Evolutionary conservation across 2,113 vertebrate species (phyloP).

Genomic region (Isichthys henryi): DNA sequence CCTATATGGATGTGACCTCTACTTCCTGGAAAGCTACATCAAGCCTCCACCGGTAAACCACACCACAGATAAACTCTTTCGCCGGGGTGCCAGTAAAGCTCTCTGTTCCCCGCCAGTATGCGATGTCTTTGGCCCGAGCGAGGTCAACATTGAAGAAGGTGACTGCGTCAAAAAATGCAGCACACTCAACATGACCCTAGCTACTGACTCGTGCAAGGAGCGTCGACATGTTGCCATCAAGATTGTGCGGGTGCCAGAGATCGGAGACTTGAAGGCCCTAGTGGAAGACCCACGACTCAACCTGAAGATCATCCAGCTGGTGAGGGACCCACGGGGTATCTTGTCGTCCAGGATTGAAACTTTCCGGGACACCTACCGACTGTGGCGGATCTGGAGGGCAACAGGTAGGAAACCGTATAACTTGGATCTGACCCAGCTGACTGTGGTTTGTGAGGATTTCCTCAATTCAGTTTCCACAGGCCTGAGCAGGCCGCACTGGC

Average conservation of each 20-base stretch:
- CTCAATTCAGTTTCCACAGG: slow-evolving; percentile 83
- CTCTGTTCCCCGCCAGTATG: slow-evolving; percentile 86
- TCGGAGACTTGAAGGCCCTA: slow-evolving; percentile 79
- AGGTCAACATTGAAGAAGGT: slow-evolving; percentile 80
- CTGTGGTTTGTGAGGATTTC: slow-evolving; percentile 88
- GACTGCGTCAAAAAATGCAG: slow-evolving; percentile 87
- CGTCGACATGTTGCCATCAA: slow-evolving; percentile 86
- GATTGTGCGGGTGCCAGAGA: slow-evolving; percentile 83
- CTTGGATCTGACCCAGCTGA: slow-evolving; percentile 82
- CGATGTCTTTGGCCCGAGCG: slow-evolving; percentile 57
- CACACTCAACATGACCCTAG: slow-evolving; percentile 78
- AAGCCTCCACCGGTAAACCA: slow-evolving; percentile 83
- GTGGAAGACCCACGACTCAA: slow-evolving; percentile 90
- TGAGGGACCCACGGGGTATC: slow-evolving; percentile 88
- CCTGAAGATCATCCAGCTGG: slow-evolving; percentile 91
- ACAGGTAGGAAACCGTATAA: slow-evolving; percentile 88
- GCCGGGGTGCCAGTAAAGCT: slow-evolving; percentile 83
- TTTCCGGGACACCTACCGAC: slow-evolving; percentile 86
- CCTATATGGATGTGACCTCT: slow-evolving; percentile 86
- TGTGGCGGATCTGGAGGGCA: slow-evolving; percentile 93
- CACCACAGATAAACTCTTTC: slow-evolving; percentile 85
- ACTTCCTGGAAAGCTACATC: slow-evolving; percentile 92
- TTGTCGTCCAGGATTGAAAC: slow-evolving; percentile 89
- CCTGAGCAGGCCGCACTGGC: slow-evolving; percentile 77
- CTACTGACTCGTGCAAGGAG: slow-evolving; percentile 76